These are phyloP conservation scores for Caenorhabditis angaria DNA, from an alignment of 2,888 invertebrate species.

Conservation along the genomic window DNA sequence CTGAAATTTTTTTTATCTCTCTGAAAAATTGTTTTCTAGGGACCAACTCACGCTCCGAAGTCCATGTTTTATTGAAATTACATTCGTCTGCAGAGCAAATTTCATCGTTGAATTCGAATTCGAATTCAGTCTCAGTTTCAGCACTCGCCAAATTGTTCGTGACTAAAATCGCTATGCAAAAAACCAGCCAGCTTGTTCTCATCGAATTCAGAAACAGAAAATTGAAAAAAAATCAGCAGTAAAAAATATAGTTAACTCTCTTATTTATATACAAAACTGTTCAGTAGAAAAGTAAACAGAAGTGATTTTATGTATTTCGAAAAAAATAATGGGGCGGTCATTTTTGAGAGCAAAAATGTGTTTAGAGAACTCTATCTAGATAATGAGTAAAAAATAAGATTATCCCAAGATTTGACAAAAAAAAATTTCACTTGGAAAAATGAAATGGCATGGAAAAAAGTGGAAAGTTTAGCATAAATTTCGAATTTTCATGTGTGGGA, in stretches of 20 bases:
- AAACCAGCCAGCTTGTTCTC: too few relatives aligned
- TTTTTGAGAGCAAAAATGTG: background rate
- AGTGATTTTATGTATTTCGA: background rate
- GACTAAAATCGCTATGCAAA: too few relatives aligned
- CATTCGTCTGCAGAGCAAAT: conserved; percentile 34
- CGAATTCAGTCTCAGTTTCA: background rate
- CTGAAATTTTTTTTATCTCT: conserved; percentile 9
- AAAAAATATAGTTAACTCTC: background rate
- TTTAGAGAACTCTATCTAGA: too few relatives aligned
- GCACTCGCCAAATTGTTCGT: too few relatives aligned
- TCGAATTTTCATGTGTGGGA: too few relatives aligned
- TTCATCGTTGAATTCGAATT: conserved; percentile 9
- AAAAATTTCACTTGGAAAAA: too few relatives aligned
- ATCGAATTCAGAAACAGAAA: too few relatives aligned
- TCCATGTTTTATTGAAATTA: conserved; percentile 22
- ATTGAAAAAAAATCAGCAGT: too few relatives aligned
- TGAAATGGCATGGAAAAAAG: too few relatives aligned
- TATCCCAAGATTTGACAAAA: too few relatives aligned
- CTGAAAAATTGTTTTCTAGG: background rate
- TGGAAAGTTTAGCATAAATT: too few relatives aligned
- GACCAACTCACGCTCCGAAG: conserved; percentile 7
- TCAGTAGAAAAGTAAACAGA: background rate
- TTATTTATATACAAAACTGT: background rate
- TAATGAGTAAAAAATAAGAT: too few relatives aligned
- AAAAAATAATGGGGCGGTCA: background rate